Percentiles rank a stretch among this genome's conserved stretches.
phyloP scores from a whole-genome alignment of 2,113 vertebrate species.

The Chamaetylas fuelleborni region DNA sequence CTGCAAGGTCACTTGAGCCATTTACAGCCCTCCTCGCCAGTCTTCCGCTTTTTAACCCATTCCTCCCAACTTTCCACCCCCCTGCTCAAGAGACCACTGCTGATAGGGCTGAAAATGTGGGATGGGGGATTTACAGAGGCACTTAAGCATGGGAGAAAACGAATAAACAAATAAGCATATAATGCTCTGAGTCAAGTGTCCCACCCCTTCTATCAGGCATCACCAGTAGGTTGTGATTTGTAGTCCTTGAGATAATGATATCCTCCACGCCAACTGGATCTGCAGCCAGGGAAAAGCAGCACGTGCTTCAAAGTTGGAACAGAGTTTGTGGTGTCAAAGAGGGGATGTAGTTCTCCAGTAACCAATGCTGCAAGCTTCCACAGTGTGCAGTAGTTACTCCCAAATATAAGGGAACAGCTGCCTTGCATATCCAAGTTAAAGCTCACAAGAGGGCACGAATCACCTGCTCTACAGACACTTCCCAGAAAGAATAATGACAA shows the following conservation, averaged over 20 bases:
- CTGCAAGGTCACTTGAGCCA: not conserved
- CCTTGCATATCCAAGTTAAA: not conserved
- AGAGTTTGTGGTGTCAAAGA: not conserved
- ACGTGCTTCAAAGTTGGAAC: not conserved
- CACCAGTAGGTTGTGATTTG: not conserved
- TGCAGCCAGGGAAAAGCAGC: not conserved
- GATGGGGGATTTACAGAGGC: not conserved
- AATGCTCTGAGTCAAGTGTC: not conserved
- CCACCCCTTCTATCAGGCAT: not conserved
- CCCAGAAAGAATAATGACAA: not conserved
- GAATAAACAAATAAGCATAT: not conserved
- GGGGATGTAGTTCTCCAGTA: not conserved
- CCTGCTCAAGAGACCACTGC: not conserved
- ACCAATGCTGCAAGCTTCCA: not conserved
- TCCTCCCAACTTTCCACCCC: not conserved
- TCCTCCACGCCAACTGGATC: not conserved
- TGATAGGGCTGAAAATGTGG: not conserved
- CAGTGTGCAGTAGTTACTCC: not conserved
- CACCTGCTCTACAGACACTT: not conserved
- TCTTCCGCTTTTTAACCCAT: not conserved
- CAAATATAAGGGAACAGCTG: not conserved
- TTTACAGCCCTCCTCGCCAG: not conserved
- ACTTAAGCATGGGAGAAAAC: not conserved
- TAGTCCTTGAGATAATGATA: not conserved
- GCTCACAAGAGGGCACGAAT: fast-evolving